These are phyloP conservation scores for Sarcophaga bullata DNA, from an alignment of 1,140 invertebrate genomes.

Conservation along the genomic window DNA sequence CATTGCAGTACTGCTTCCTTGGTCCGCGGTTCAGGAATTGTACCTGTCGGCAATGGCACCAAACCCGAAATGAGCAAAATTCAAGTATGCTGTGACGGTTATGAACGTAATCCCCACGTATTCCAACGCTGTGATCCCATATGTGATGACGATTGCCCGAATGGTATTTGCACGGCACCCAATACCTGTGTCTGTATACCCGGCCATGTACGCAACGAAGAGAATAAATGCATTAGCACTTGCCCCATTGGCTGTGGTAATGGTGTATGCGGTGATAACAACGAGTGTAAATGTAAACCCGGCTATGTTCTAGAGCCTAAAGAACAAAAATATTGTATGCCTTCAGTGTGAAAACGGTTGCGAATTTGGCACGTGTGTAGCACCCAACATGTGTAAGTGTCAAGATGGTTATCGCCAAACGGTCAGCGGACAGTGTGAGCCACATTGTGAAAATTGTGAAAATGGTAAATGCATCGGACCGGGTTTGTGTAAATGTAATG, in stretches of 20 bases:
- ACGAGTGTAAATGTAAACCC: conserved; percentile 71
- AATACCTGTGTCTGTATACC: conserved; percentile 70
- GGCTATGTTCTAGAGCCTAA: conserved; percentile 71
- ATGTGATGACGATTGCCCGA: conserved; percentile 69
- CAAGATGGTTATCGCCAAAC: conserved; percentile 63
- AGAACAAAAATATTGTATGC: conserved; percentile 68
- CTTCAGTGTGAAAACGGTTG: conserved; percentile 71
- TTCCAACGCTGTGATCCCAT: conserved; percentile 69
- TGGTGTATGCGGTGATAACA: conserved; percentile 67
- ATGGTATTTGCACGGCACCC: conserved; percentile 71
- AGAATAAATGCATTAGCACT: conserved; percentile 61
- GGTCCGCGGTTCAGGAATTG: conserved; percentile 61
- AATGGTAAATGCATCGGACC: conserved; percentile 69
- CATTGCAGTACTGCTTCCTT: conserved; percentile 62
- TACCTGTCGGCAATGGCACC: conserved; percentile 70
- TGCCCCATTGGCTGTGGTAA: conserved; percentile 65
- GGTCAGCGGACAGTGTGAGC: conserved; percentile 63
- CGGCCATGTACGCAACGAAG: conserved; percentile 68
- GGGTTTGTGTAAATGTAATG: conserved; percentile 68
- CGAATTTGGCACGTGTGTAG: conserved; percentile 69
- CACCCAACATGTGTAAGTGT: conserved; percentile 69
- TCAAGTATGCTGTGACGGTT: conserved; percentile 72
- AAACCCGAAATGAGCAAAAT: conserved; percentile 71
- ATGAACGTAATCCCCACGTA: conserved; percentile 70
- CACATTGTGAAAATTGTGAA: conserved; percentile 66